Evolutionary conservation across 2,113 vertebrate species (phyloP).

Genomic region (Pomatorhinus ruficollis): DNA sequence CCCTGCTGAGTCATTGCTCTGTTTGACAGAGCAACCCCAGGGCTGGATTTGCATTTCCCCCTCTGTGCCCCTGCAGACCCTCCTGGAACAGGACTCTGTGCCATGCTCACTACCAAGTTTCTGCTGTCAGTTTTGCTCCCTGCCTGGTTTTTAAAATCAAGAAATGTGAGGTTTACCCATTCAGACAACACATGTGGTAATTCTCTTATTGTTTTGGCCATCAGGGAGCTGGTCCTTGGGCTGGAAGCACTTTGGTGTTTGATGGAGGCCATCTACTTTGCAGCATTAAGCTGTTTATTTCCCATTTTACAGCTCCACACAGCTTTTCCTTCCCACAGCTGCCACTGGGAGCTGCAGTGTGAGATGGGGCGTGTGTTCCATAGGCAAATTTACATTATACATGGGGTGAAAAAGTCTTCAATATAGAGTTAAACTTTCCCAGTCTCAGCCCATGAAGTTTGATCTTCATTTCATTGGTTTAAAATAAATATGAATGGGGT

Average conservation of each 20-base stretch:
- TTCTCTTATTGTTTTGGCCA: background rate
- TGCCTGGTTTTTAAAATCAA: background rate
- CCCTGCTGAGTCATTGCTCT: background rate
- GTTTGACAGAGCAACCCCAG: background rate
- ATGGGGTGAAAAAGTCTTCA: background rate
- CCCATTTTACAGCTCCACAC: background rate
- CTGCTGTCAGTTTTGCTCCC: background rate
- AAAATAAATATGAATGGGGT: background rate
- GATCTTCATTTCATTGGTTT: background rate
- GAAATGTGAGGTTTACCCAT: background rate
- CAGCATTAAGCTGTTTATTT: constrained; percentile 11
- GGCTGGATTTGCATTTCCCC: background rate
- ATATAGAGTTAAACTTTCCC: background rate
- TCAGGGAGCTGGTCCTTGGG: background rate
- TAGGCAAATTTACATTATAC: background rate
- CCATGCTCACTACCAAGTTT: background rate
- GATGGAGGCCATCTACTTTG: background rate
- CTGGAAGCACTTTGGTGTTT: background rate
- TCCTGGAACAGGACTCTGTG: background rate
- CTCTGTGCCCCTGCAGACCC: background rate
- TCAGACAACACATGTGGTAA: background rate
- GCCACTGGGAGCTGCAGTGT: background rate
- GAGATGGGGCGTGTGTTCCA: background rate
- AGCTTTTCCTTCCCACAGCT: background rate
- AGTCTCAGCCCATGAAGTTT: background rate